Percentiles rank a stretch among this genome's conserved stretches.
Conservation (phyloP, 2,888 invertebrate species). For the Standfussiana lucernea region DNA sequence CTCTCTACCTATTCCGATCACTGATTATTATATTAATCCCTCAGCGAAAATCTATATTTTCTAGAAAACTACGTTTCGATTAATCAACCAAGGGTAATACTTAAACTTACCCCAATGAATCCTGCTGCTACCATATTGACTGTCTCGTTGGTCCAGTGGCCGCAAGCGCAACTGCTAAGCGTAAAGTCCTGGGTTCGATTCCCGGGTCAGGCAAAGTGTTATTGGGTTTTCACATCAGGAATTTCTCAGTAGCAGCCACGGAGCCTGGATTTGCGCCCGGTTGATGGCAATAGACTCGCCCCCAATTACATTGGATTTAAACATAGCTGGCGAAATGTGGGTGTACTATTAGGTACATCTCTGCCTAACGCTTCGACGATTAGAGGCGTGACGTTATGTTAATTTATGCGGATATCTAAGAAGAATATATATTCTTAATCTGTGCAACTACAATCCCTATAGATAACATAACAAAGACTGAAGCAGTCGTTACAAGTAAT, state of each 20-base stretch:
- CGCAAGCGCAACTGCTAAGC: not conserved
- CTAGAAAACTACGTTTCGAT: not conserved
- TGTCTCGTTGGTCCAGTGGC: not conserved
- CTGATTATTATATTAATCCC: not conserved
- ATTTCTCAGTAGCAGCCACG: not conserved
- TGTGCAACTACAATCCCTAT: not conserved
- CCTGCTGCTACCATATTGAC: not conserved
- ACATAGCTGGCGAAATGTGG: not conserved
- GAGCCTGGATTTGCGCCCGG: not conserved
- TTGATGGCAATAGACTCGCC: not conserved
- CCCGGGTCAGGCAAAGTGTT: not conserved
- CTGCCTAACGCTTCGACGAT: not conserved
- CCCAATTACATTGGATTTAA: not conserved
- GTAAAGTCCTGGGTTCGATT: not conserved
- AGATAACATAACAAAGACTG: conserved; percentile 21
- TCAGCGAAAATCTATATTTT: not conserved
- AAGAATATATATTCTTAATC: not conserved
- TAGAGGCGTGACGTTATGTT: not conserved
- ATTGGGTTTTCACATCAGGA: not conserved
- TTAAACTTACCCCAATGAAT: not conserved
- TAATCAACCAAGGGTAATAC: not conserved
- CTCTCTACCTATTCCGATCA: too few relatives aligned
- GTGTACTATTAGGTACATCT: not conserved
- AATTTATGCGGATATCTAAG: not conserved
- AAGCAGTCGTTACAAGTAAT: conserved; percentile 42